Evolutionary conservation across 2,113 vertebrate genomes (phyloP).

Genomic region (Nerophis lumbriciformis): DNA sequence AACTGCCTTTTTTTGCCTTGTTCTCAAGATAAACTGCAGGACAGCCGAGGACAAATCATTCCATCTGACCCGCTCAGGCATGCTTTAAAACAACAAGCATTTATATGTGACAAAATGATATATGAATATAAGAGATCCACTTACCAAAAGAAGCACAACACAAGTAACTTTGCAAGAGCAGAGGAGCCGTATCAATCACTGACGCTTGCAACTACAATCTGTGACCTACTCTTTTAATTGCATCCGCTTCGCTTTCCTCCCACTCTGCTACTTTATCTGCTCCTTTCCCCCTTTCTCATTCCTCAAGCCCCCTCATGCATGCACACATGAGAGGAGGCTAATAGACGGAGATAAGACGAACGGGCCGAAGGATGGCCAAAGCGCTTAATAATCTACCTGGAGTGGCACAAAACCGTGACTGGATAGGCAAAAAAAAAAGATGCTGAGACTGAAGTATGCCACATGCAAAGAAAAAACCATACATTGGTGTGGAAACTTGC

Average conservation of each 20-base stretch:
- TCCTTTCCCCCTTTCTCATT: conserved; percentile 50
- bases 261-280: conserved; percentile 63
- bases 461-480: not conserved
- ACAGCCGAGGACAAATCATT: not conserved
- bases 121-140: conserved; percentile 29
- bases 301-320: conserved; percentile 44
- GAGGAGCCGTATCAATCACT: conserved; percentile 63
- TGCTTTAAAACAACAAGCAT: conserved; percentile 8
- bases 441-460: no score
- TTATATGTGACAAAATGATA: conserved; percentile 12
- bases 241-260: conserved; percentile 59
- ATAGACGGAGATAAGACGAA: conserved; percentile 52
- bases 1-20: not conserved
- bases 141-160: conserved; percentile 19
- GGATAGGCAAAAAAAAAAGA: no score
- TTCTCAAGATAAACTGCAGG: not conserved
- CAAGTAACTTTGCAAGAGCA: conserved; percentile 30
- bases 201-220: conserved; percentile 60
- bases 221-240: conserved; percentile 72
- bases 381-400: conserved; percentile 7
- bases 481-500: conserved; percentile 1
- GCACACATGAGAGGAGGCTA: conserved; percentile 49
- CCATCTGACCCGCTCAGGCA: not conserved
- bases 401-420: conserved; percentile 8
- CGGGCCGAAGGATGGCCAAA: conserved; percentile 25